Evolutionary conservation across 2,113 vertebrate species (phyloP), one percentile per base, ranked within the genome.

Genomic region (Pontoporia blainvillei): DNA sequence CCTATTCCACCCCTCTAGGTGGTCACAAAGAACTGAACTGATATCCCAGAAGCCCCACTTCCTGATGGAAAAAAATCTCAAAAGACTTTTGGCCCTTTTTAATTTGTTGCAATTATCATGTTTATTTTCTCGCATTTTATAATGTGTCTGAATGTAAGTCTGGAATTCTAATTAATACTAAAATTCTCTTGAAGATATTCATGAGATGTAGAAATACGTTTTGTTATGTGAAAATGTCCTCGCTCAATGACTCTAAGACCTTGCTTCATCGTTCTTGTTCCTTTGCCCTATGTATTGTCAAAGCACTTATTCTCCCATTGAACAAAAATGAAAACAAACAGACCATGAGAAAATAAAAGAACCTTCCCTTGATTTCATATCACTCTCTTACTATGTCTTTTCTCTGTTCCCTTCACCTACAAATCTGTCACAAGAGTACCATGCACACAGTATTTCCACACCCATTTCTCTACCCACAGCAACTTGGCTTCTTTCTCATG

Each of bases 251-350:
- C 15, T 64, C 52, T 57, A n/a, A 90, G 72, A 64, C 25, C 64
- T 85, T n/a, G 20, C 6, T 66, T 72, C 57, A 25, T 71, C 54
- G 46, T 73, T 86, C 25, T 81, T 59, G 31, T 41, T 86, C 23
- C 12, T 6, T 81, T 84, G n/a, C 8, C 29, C 31, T 91, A 29
- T 44, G 13, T 23, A 67, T 44, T 84, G 1, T 21, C 11, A 18
- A 93, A 82, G 90, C 15, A 59, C 41, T 90, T 67, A 69, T 8
- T 62, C 44, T 46, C 54, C 39, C 6, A 59, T 61, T 93, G 27
- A 95, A 34, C 20, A 82, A 72, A 85, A 86, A 15, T 46, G n/a
- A 54, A 94, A 95, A 69, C 27, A 76, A 88, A 66, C n/a, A 41
- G 15, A 27, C 4, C 15, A 41, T 61, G 12, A 61, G 88, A 72